Conservation (phyloP, 2,797 vertebrate species). For the Macropodus opercularis region DNA sequence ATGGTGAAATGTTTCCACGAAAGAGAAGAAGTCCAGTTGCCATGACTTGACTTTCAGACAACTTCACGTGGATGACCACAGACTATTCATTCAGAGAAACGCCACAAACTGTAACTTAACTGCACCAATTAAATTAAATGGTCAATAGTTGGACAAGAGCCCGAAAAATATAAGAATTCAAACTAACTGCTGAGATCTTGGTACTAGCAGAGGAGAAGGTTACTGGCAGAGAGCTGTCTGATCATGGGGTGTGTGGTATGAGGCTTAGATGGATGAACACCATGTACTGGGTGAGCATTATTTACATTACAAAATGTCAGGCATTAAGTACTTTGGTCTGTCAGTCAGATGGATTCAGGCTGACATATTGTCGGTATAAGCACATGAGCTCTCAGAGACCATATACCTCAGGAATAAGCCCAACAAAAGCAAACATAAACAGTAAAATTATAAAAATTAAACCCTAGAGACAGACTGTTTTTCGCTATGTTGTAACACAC, state of each 20-base stretch:
- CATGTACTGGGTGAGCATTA: slow-evolving; percentile 45
- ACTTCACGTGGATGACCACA: no score
- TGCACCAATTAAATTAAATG: no score
- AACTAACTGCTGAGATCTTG: slow-evolving; percentile 10
- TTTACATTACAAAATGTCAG: slow-evolving; percentile 78
- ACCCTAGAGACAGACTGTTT: slow-evolving; percentile 1
- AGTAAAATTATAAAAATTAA: slow-evolving; percentile 23
- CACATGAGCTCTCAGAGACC: slow-evolving; percentile 32
- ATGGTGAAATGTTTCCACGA: no score
- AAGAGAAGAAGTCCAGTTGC: no score
- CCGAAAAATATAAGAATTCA: slow-evolving; percentile 8
- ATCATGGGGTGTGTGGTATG: slow-evolving; percentile 50
- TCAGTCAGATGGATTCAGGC: slow-evolving; percentile 40
- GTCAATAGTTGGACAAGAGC: slow-evolving; percentile 3
- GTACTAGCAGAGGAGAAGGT: slow-evolving; percentile 47
- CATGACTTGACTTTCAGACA: no score
- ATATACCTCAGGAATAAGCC: slow-evolving; percentile 21
- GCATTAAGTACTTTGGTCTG: slow-evolving; percentile 51
- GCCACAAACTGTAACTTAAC: no score
- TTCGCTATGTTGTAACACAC: background rate
- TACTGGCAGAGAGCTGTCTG: slow-evolving; percentile 55
- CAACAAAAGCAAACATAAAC: slow-evolving; percentile 31
- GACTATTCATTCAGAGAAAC: no score
- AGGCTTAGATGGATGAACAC: slow-evolving; percentile 50
- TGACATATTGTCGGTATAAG: slow-evolving; percentile 47